phyloP scores from a whole-genome alignment of 2,113 vertebrate genomes.

The Carollia perspicillata region DNA sequence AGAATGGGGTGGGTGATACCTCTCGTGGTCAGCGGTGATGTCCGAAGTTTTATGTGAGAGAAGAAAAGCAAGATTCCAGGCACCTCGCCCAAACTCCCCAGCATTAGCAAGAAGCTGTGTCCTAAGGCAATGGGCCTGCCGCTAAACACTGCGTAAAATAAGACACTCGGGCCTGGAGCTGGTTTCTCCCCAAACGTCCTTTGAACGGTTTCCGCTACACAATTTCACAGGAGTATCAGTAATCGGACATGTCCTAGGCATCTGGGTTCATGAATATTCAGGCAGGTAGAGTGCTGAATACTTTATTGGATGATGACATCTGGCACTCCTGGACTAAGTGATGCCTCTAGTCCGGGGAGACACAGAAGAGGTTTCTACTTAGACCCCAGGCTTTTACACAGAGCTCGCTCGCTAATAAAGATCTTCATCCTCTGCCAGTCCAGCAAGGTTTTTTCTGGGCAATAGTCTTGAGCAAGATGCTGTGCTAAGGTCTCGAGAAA shows the following conservation, averaged over 20 bases:
- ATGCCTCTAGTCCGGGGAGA: conserved; percentile 1
- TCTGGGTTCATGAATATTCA: conserved; percentile 65
- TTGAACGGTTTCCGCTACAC: conserved; percentile 15
- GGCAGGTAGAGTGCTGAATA: conserved; percentile 41
- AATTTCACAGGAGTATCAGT: not conserved
- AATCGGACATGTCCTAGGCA: conserved; percentile 59
- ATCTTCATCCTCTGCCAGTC: not conserved
- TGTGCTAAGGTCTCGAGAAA: not conserved
- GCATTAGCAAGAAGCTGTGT: not conserved
- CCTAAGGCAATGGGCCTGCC: not conserved
- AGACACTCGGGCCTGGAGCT: conserved; percentile 28
- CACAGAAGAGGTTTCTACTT: not conserved
- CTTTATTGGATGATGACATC: conserved; percentile 59
- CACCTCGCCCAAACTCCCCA: not conserved
- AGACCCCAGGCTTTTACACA: conserved; percentile 16
- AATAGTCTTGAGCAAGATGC: not conserved
- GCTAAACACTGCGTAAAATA: not conserved
- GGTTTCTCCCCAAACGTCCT: not conserved
- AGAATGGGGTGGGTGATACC: not conserved
- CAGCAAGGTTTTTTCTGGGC: not conserved
- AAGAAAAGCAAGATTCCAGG: not conserved
- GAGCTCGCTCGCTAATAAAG: not conserved
- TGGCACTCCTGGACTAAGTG: conserved; percentile 34
- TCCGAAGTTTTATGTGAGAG: not conserved
- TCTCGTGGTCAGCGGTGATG: not conserved